These are phyloP conservation scores for Chaetorhynchus papuensis DNA, from an alignment of 2,113 vertebrate genomes.

Conservation along the genomic window DNA sequence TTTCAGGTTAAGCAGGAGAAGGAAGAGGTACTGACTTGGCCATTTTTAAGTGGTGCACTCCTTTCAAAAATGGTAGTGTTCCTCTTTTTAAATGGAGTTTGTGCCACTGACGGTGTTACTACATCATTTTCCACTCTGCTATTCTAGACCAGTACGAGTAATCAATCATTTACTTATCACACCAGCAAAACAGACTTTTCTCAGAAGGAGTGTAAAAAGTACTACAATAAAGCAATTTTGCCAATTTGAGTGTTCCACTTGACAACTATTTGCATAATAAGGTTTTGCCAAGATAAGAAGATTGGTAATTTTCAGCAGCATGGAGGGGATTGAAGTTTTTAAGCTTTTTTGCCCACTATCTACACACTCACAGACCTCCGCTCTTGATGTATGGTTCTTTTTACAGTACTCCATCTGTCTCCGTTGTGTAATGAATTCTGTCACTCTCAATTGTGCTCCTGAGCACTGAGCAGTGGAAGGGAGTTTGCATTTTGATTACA, in stretches of 20 bases:
- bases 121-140: slow-evolving; percentile 14
- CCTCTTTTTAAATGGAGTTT: not conserved
- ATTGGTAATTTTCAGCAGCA: slow-evolving; percentile 63
- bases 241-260: slow-evolving; percentile 65
- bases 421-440: slow-evolving; percentile 69
- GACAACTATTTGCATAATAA: slow-evolving; percentile 65
- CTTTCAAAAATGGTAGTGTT: not conserved
- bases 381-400: slow-evolving; percentile 54
- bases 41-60: not conserved
- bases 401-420: slow-evolving; percentile 56
- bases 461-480: slow-evolving; percentile 23
- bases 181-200: slow-evolving; percentile 47
- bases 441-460: slow-evolving; percentile 66
- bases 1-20: not conserved
- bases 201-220: slow-evolving; percentile 19
- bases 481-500: slow-evolving; percentile 67
- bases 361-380: slow-evolving; percentile 39
- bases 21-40: not conserved
- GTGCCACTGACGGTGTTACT: not conserved
- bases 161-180: slow-evolving; percentile 56
- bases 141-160: not conserved
- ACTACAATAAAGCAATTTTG: slow-evolving; percentile 47
- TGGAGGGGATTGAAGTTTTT: slow-evolving; percentile 48
- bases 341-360: slow-evolving; percentile 57
- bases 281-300: slow-evolving; percentile 64